phyloP scores from a whole-genome alignment of 2,888 invertebrate genomes.

The Helobdella robusta region DNA sequence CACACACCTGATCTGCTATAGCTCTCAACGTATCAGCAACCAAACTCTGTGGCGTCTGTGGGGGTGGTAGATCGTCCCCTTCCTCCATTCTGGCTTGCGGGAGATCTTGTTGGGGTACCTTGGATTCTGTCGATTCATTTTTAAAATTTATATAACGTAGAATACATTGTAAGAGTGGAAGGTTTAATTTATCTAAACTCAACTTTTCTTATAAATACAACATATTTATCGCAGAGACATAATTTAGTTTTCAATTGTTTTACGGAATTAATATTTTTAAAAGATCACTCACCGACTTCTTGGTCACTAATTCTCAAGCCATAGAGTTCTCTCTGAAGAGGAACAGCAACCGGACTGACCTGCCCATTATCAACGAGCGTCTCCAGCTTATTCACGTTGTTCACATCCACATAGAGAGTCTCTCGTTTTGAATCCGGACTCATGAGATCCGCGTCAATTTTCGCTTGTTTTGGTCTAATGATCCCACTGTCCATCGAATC shows the following conservation, averaged over 20 bases:
- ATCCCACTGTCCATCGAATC: neutral
- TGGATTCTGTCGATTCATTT: no score
- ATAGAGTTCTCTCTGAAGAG: slow-evolving; percentile 15
- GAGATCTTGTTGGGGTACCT: no score
- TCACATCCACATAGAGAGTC: slow-evolving; percentile 15
- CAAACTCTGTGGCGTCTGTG: neutral
- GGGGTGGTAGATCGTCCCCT: no score
- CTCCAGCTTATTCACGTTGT: slow-evolving; percentile 8
- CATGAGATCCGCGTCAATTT: neutral
- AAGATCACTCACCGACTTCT: no score
- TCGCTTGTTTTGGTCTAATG: neutral
- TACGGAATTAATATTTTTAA: no score
- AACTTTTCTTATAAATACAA: no score
- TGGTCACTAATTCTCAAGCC: slow-evolving; percentile 5
- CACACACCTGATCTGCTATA: slow-evolving; percentile 20
- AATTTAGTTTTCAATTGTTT: no score
- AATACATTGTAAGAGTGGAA: no score
- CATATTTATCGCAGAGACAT: no score
- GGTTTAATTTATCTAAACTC: no score
- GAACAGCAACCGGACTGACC: slow-evolving; percentile 17
- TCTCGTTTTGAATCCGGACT: slow-evolving; percentile 1
- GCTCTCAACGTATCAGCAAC: slow-evolving; percentile 19
- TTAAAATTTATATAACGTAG: no score
- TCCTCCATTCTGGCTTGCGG: no score
- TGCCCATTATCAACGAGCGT: slow-evolving; percentile 10